Evolutionary conservation across 1,140 invertebrate genomes (phyloP).

Genomic region (Nebria ingens): DNA sequence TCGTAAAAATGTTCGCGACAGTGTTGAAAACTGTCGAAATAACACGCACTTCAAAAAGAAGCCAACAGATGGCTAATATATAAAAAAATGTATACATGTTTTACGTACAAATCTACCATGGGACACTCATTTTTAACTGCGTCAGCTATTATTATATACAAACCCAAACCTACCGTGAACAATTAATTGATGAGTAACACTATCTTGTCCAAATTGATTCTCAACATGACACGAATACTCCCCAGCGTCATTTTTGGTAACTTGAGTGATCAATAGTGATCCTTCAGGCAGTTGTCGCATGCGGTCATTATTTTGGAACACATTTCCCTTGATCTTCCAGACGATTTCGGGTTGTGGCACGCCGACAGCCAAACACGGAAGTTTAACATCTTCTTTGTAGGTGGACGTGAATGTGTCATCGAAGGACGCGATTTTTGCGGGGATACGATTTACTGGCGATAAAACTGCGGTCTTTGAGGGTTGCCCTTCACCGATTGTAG

Average conservation of each 20-base stretch:
- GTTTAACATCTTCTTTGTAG: slow-evolving; percentile 82
- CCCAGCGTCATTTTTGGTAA: slow-evolving; percentile 79
- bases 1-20: too few species aligned
- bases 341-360: slow-evolving; percentile 76
- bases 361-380: slow-evolving; percentile 85
- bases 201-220: slow-evolving; percentile 86
- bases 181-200: slow-evolving; percentile 79
- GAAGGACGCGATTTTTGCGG: slow-evolving; percentile 86
- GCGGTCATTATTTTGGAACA: slow-evolving; percentile 48
- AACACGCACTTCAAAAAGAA: too few species aligned
- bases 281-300: slow-evolving; percentile 78
- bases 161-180: slow-evolving; percentile 64
- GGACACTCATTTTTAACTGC: too few species aligned
- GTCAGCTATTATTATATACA: too few species aligned
- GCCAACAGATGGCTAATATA: too few species aligned
- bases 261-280: slow-evolving; percentile 78
- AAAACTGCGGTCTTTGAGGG: slow-evolving; percentile 74
- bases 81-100: too few species aligned
- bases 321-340: slow-evolving; percentile 61
- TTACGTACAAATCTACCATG: too few species aligned
- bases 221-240: slow-evolving; percentile 87
- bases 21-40: too few species aligned
- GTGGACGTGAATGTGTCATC: slow-evolving; percentile 82
- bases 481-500: slow-evolving; percentile 85
- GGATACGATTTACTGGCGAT: slow-evolving; percentile 75